These are phyloP conservation scores for Dreissena rostriformis DNA, from an alignment of 1,140 invertebrate species.

Conservation along the genomic window DNA sequence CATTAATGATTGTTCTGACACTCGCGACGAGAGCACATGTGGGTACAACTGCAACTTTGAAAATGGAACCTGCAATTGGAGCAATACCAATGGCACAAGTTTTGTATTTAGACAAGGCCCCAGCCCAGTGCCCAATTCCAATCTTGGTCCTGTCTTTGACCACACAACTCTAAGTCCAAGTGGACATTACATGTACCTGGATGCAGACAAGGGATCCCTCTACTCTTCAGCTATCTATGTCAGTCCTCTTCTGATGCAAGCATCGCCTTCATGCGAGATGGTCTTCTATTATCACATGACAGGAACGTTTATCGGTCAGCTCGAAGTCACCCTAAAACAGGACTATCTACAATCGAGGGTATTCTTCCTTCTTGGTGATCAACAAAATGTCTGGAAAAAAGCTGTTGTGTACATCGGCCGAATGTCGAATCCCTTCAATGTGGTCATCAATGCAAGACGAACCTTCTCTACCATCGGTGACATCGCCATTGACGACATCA, in stretches of 20 bases:
- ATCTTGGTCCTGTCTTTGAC: slow-evolving; percentile 66
- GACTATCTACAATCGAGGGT: slow-evolving; percentile 52
- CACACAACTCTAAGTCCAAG: slow-evolving; percentile 66
- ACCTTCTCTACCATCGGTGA: slow-evolving; percentile 84
- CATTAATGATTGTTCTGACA: slow-evolving; percentile 71
- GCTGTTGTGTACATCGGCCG: slow-evolving; percentile 67
- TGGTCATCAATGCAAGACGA: slow-evolving; percentile 56
- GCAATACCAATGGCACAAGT: slow-evolving; percentile 34
- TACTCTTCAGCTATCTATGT: slow-evolving; percentile 58
- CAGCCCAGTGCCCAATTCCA: slow-evolving; percentile 55
- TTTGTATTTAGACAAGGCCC: slow-evolving; percentile 61
- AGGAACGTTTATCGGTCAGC: slow-evolving; percentile 81
- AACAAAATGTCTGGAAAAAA: slow-evolving; percentile 67
- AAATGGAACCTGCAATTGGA: slow-evolving; percentile 68
- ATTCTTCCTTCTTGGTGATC: slow-evolving; percentile 65
- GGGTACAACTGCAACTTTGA: slow-evolving; percentile 75
- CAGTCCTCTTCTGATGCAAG: slow-evolving; percentile 64
- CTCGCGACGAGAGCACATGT: slow-evolving; percentile 74
- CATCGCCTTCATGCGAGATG: slow-evolving; percentile 72
- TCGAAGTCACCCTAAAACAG: slow-evolving; percentile 64
- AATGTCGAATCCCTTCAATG: slow-evolving; percentile 49
- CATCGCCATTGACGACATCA: slow-evolving; percentile 89
- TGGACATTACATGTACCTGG: slow-evolving; percentile 88
- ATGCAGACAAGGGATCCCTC: slow-evolving; percentile 74
- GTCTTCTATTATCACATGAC: slow-evolving; percentile 90